Percentiles rank a stretch among this genome's conserved stretches.
Conservation (phyloP, 2,888 invertebrate species). For the Papilio gigon region DNA sequence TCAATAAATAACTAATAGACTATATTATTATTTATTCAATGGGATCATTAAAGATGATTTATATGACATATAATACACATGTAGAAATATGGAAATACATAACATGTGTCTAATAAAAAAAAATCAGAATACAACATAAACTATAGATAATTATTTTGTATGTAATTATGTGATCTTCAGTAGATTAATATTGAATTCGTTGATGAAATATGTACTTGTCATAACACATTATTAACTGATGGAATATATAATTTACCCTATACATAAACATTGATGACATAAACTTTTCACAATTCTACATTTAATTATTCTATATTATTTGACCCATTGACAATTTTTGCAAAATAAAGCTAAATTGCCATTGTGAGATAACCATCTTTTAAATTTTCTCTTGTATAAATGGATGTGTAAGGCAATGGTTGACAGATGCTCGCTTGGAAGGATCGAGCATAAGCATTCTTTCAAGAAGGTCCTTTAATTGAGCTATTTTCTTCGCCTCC, state of each 20-base stretch:
- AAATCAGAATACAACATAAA: background rate
- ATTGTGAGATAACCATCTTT: too few relatives aligned
- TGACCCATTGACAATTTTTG: background rate
- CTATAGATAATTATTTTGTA: background rate
- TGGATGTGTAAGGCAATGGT: conserved; percentile 95
- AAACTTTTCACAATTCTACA: background rate
- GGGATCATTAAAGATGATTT: background rate
- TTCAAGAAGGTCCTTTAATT: conserved; percentile 95
- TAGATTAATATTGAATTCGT: background rate
- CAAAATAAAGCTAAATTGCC: too few relatives aligned
- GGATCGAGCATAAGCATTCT: conserved; percentile 96
- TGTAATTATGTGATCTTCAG: too few relatives aligned
- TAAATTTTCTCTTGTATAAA: conserved; percentile 97
- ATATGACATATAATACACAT: background rate
- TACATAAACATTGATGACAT: background rate
- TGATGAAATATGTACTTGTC: background rate
- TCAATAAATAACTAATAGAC: background rate
- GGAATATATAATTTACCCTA: background rate
- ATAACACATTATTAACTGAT: background rate
- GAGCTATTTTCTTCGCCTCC: conserved; percentile 94
- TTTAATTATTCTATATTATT: background rate
- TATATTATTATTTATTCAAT: background rate
- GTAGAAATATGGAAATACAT: background rate
- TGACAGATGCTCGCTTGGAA: conserved; percentile 95
- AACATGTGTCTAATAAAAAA: background rate